Evolutionary conservation across 2,113 vertebrate genomes (phyloP), one percentile per base, ranked within the genome.

Genomic region (Columbina picui): DNA sequence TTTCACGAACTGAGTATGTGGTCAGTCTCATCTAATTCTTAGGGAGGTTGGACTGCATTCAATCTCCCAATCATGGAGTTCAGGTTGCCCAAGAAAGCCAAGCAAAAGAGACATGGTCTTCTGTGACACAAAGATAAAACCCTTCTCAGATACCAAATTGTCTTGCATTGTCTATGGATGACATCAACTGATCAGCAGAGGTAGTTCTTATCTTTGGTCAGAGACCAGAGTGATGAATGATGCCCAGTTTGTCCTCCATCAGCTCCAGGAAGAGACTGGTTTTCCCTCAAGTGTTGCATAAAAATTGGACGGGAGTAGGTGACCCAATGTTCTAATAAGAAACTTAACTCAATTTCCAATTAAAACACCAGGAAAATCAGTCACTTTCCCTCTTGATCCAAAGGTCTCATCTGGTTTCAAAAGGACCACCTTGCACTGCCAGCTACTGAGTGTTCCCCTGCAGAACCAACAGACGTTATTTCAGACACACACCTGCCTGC

Each of bases 381-480:
- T 22, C 0, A 0, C 4, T 76, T 83, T 67, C 56, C 9, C 20
- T 60, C n/a, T 30, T 36, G 23, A 57, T 71, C 39, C 70, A 39
- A 61, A 78, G 38, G 43, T 32, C 57, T 63, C 57, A 18, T 18
- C 10, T 47, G 7, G 3, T 36, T 73, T 64, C 63, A 60, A 59
- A 68, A 22, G 29, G 14, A 25, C 49, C 56, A 60, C 21, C 20
- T 55, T 45, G 69, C 10, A 13, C 41, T 59, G 45, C 27, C 56
- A 34, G 50, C 29, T 29, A n/a, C 57, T 64, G 43, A 52, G 17
- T 43, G 9, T 21, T 84, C 11, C 68, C 36, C 83, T 52, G n/a
- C 21, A 74, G 77, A 80, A 11, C 32, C 20, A 29, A 2, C 2
- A 1, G 55, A 11, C 0, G 0, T 60, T 49, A 78, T 47, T 59